Evolutionary conservation across 2,888 invertebrate species (phyloP).

Genomic region (Epirrhoe alternata): DNA sequence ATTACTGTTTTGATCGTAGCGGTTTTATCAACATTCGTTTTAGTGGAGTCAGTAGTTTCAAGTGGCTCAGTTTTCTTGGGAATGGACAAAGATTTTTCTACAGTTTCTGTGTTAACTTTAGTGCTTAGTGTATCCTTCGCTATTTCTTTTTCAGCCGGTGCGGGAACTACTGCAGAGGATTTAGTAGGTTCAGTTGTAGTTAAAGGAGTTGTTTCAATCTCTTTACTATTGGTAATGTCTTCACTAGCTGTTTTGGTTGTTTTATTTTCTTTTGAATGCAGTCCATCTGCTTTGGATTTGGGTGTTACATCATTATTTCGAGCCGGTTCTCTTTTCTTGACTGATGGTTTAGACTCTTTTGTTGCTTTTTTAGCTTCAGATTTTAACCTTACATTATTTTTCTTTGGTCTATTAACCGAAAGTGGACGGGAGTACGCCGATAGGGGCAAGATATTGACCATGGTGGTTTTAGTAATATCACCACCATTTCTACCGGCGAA

Average conservation of each 20-base stretch:
- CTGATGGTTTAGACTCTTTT: conserved; percentile 51
- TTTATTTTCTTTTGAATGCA: conserved; percentile 22
- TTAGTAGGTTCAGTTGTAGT: conserved; percentile 2
- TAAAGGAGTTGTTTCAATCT: conserved; percentile 5
- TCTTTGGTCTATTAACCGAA: conserved; percentile 70
- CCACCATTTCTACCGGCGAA: conserved; percentile 67
- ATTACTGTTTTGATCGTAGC: conserved; percentile 21
- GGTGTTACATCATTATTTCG: conserved; percentile 31
- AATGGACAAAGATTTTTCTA: conserved; percentile 17
- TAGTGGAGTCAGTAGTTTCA: conserved; percentile 18
- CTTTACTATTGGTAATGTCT: conserved; percentile 18
- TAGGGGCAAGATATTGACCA: conserved; percentile 81
- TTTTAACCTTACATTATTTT: conserved; percentile 61
- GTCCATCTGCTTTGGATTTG: conserved; percentile 37
- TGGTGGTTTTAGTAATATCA: conserved; percentile 79
- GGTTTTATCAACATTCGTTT: conserved; percentile 16
- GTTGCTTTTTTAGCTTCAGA: conserved; percentile 49
- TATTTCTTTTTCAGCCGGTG: conserved; percentile 17
- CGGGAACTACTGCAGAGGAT: conserved; percentile 20
- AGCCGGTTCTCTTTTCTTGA: conserved; percentile 38
- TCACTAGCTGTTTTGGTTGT: conserved; percentile 4
- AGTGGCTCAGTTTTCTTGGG: conserved; percentile 15
- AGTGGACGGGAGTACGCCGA: conserved; percentile 78
- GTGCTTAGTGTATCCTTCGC: conserved; percentile 9
- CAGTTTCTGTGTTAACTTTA: conserved; percentile 16